A percentile compares a stretch with the other conserved stretches of the same genome.
These are phyloP conservation scores for Bacillus rossius DNA, from an alignment of 1,140 invertebrate species.

Conservation along the genomic window DNA sequence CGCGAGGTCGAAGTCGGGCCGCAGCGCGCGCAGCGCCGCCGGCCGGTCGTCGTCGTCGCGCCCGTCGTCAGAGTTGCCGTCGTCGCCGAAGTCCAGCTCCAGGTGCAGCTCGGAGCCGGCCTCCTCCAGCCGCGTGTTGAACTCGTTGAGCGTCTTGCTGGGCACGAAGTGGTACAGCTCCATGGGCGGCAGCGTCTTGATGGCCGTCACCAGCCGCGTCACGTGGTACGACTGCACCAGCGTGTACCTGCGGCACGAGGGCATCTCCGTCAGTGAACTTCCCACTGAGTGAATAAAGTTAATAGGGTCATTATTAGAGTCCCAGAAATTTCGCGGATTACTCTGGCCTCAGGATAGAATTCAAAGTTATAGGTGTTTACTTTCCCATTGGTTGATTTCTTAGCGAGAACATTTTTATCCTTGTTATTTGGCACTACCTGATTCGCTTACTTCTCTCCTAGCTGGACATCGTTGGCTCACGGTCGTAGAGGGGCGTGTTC, in stretches of 20 bases:
- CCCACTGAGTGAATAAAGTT: too few relatives aligned
- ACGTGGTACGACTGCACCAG: conserved; percentile 84
- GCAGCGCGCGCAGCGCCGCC: conserved; percentile 41
- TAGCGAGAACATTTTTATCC: too few relatives aligned
- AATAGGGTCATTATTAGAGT: too few relatives aligned
- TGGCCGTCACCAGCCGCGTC: conserved; percentile 77
- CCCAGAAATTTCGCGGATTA: too few relatives aligned
- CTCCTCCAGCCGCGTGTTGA: conserved; percentile 78
- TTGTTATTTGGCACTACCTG: too few relatives aligned
- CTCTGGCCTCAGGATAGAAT: too few relatives aligned
- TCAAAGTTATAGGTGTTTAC: too few relatives aligned
- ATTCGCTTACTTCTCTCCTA: too few relatives aligned
- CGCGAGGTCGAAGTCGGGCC: conserved; percentile 54
- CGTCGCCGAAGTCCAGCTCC: conserved; percentile 77
- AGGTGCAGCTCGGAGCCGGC: conserved; percentile 82
- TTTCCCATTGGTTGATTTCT: too few relatives aligned
- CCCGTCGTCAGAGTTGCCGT: conserved; percentile 63
- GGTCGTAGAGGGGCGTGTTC: too few relatives aligned
- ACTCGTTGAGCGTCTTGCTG: conserved; percentile 82
- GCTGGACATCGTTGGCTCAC: too few relatives aligned
- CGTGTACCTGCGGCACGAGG: conserved; percentile 48
- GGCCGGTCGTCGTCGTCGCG: conserved; percentile 32
- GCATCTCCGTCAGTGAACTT: too few relatives aligned
- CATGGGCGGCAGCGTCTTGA: conserved; percentile 80
- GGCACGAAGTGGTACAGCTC: conserved; percentile 82